These are phyloP conservation scores for Ectemnius lituratus DNA, from an alignment of 2,888 invertebrate genomes.

Conservation along the genomic window DNA sequence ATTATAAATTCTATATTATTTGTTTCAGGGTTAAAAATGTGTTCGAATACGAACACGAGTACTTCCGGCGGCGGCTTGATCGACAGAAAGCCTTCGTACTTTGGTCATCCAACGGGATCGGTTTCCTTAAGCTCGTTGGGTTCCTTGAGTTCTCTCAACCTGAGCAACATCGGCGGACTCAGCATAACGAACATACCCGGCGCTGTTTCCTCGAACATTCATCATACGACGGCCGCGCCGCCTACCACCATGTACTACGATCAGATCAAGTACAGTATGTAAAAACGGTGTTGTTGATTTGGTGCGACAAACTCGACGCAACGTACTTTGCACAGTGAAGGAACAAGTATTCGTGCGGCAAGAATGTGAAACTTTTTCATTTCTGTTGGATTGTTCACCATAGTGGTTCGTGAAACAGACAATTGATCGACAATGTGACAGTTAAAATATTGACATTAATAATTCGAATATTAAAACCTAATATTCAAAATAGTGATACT, in stretches of 20 bases:
- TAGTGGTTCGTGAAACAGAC: no score
- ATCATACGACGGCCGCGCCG: slow-evolving; percentile 65
- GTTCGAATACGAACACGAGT: slow-evolving; percentile 68
- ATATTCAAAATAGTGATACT: no score
- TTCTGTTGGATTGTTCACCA: no score
- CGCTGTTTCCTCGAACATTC: slow-evolving; percentile 65
- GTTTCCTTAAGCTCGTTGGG: slow-evolving; percentile 68
- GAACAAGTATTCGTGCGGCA: no score
- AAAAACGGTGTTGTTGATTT: slow-evolving; percentile 23
- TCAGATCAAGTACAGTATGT: slow-evolving; percentile 73
- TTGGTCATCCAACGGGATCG: slow-evolving; percentile 64
- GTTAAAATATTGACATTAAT: no score
- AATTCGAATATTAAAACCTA: no score
- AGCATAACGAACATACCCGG: slow-evolving; percentile 68
- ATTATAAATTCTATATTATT: background rate
- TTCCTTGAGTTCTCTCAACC: slow-evolving; percentile 68
- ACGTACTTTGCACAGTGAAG: no score
- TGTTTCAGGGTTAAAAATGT: slow-evolving; percentile 71
- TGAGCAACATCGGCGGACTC: slow-evolving; percentile 69
- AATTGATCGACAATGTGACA: no score
- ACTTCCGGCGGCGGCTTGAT: slow-evolving; percentile 70
- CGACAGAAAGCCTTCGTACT: slow-evolving; percentile 72
- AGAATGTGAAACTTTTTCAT: no score
- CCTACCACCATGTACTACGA: slow-evolving; percentile 72
- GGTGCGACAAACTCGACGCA: no score